phyloP scores from a whole-genome alignment of 2,797 vertebrate genomes.

The Pseudochirops cupreus region DNA sequence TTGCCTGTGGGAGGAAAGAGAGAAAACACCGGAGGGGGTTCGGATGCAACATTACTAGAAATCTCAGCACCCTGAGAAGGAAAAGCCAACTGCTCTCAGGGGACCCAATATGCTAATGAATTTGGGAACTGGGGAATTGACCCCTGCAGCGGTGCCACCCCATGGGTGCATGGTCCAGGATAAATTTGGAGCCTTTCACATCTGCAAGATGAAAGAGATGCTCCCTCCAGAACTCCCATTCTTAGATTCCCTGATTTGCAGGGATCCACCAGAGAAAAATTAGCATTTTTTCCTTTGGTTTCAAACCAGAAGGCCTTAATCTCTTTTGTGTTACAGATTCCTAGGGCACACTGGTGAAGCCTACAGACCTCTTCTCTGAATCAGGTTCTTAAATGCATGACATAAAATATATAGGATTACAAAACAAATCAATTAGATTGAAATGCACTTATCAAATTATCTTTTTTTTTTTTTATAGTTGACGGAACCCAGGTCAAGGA shows the following conservation, averaged over 20 bases:
- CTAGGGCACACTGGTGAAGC: background rate
- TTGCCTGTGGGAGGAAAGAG: background rate
- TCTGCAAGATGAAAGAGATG: background rate
- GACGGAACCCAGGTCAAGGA: background rate
- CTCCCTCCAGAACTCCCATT: background rate
- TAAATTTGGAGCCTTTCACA: background rate
- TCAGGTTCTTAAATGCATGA: background rate
- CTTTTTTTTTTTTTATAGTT: background rate
- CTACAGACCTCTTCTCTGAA: background rate
- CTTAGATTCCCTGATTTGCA: background rate
- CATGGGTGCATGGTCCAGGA: background rate
- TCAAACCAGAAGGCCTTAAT: background rate
- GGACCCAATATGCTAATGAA: background rate
- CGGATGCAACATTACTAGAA: background rate
- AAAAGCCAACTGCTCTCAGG: background rate
- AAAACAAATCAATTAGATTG: background rate
- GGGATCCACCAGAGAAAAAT: background rate
- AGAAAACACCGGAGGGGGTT: background rate
- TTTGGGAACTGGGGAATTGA: background rate
- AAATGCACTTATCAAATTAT: background rate
- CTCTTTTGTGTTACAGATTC: background rate
- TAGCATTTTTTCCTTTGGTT: background rate
- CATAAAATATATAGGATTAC: background rate
- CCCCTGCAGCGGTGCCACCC: background rate
- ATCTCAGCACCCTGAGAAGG: background rate